Base-by-base conservation (phyloP, 2,888 invertebrate genomes). In the Frankliniella intonsa region DNA sequence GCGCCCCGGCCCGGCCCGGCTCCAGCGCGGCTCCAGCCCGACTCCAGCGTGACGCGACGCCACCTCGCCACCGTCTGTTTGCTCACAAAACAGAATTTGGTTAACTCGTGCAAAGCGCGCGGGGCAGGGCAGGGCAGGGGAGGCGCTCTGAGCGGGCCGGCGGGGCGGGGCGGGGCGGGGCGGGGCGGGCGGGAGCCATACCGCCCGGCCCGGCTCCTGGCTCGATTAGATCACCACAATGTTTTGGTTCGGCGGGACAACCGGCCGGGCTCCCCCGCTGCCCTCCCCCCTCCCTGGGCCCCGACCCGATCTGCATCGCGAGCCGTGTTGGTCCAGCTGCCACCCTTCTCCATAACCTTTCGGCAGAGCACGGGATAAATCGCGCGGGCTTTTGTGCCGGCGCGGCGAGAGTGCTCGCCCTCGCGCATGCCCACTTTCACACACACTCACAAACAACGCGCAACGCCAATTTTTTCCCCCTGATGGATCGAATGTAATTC, bases 141-240 rank as follows among this genome's bases (percentile, higher is more conserved):
- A 12, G 12, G 69, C 22, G 25, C n/a, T 62, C 17, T 17, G 62
- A 14, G 62, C 17, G 17, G 17, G 62, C n/a, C 38, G 38, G 25
- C n/a, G 69, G 22, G 8, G 69, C 9, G 7, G 69, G 9, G 69
- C 7, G 5, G 22, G 17, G 9, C 19, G 62, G n/a, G 62, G 17
- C 5, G 38, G 38, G 38, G 38, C 38, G 38, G 38, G 38, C 38
- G 38, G 38, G 38, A 38, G 38, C 38, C 38, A 38, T 38, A 38
- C 38, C n/a, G 69, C 12, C 25, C 22, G 22, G 25, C 2, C 22
- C 25, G 69, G 22, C 69, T 76, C 69, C 69, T 76, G 12, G 25
- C 69, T 76, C 69, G 69, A 76, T 76, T 76, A 25, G 69, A 76
- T 76, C 69, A 76, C 69, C 69, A 25, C 69, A 76, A 76, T 76